These are phyloP conservation scores for Diplazon laetatorius DNA, from an alignment of 2,888 invertebrate species.

Conservation along the genomic window DNA sequence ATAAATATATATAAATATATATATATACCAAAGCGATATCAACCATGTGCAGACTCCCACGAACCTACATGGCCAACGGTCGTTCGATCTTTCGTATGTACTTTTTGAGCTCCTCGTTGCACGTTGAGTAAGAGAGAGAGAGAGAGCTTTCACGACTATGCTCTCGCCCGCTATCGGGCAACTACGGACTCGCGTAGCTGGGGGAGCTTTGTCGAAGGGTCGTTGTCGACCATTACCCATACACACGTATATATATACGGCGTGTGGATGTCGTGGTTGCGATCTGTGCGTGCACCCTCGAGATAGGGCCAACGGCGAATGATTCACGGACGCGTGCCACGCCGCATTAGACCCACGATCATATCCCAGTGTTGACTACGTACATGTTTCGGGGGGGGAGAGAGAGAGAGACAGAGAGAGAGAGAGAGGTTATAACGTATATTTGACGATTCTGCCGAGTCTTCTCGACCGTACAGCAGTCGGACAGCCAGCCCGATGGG, in stretches of 20 bases:
- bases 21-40: slow-evolving; percentile 44
- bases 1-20: slow-evolving; percentile 2
- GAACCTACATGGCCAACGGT: slow-evolving; percentile 54
- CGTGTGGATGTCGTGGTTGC: background rate
- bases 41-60: slow-evolving; percentile 64
- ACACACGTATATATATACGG: background rate
- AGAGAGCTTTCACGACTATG: slow-evolving; percentile 23
- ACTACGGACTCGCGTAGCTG: slow-evolving; percentile 35
- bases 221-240: slow-evolving; percentile 14
- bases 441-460: slow-evolving; percentile 41
- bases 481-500: slow-evolving; percentile 27
- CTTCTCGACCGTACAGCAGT: background rate
- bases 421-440: slow-evolving; percentile 9
- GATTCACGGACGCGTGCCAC: slow-evolving; percentile 67
- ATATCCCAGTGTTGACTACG: slow-evolving; percentile 28
- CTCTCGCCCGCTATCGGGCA: slow-evolving; percentile 59
- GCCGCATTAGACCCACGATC: slow-evolving; percentile 59
- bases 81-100: slow-evolving; percentile 50
- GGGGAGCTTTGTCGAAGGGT: slow-evolving; percentile 59
- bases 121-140: slow-evolving; percentile 46
- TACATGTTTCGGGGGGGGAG: no score
- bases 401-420: no score
- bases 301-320: slow-evolving; percentile 63
- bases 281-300: slow-evolving; percentile 45
- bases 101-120: slow-evolving; percentile 40